phyloP scores from a whole-genome alignment of 2,888 invertebrate species.

The Tortricodes alternella region DNA sequence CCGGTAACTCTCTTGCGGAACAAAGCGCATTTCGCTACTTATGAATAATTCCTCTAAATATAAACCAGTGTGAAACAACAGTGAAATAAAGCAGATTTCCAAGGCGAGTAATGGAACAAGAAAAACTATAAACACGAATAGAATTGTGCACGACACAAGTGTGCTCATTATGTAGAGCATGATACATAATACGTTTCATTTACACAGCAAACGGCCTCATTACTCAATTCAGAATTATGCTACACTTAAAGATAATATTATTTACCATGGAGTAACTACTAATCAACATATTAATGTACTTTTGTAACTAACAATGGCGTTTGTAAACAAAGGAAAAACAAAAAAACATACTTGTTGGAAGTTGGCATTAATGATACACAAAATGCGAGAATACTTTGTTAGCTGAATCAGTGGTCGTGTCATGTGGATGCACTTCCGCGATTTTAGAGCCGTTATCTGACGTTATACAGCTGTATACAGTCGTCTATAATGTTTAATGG shows the following conservation, averaged over 20 bases:
- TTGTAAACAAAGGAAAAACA: too few species aligned
- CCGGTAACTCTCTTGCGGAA: too few species aligned
- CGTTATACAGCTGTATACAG: not conserved
- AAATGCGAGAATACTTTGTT: too few species aligned
- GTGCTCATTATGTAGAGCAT: slow-evolving; percentile 12
- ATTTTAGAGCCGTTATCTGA: not conserved
- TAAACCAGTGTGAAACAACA: not conserved
- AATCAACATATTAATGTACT: slow-evolving; percentile 17
- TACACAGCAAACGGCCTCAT: slow-evolving; percentile 8
- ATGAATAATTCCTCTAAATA: not conserved
- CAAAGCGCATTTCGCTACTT: too few species aligned
- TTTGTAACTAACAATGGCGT: slow-evolving; percentile 5
- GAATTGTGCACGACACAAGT: not conserved
- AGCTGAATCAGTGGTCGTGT: not conserved
- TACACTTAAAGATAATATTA: slow-evolving; percentile 3
- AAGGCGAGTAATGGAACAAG: not conserved
- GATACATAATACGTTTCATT: slow-evolving; percentile 18
- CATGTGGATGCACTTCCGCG: slow-evolving; percentile 1
- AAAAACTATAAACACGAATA: not conserved
- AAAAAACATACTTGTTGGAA: too few species aligned
- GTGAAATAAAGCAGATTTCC: not conserved
- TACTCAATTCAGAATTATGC: slow-evolving; percentile 24
- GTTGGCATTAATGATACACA: too few species aligned
- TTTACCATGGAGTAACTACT: slow-evolving; percentile 14
- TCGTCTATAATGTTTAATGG: not conserved